Percentiles rank a stretch among this genome's conserved stretches.
These are phyloP conservation scores for Sussaba pulchella DNA, from an alignment of 2,888 invertebrate genomes.

Conservation along the genomic window DNA sequence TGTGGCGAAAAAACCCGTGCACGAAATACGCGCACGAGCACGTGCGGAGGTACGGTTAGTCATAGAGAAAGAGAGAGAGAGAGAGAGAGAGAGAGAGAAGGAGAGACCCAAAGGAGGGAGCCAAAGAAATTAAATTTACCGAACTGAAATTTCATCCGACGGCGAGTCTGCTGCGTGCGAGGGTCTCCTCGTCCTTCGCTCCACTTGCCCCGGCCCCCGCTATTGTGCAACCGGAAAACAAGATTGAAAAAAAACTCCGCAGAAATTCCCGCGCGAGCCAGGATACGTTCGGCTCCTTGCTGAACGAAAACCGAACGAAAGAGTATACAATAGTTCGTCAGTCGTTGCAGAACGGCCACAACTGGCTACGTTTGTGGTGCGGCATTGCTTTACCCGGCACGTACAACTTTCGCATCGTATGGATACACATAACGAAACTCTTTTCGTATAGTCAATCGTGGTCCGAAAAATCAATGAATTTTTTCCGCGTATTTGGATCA, in stretches of 20 bases:
- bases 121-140: slow-evolving; percentile 75
- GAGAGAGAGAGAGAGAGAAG: slow-evolving; percentile 17
- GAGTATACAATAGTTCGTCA: slow-evolving; percentile 78
- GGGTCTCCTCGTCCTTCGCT: slow-evolving; percentile 25
- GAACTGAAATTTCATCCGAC: slow-evolving; percentile 72
- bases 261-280: slow-evolving; percentile 14
- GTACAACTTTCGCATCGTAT: not conserved
- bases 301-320: slow-evolving; percentile 54
- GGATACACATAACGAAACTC: not conserved
- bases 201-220: slow-evolving; percentile 29
- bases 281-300: slow-evolving; percentile 45
- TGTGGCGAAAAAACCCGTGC: slow-evolving; percentile 37
- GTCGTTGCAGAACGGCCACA: slow-evolving; percentile 57
- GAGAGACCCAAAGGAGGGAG: slow-evolving; percentile 15
- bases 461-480: slow-evolving; percentile 63
- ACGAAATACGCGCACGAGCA: slow-evolving; percentile 28
- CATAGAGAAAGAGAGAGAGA: too few relatives aligned
- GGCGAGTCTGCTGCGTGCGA: slow-evolving; percentile 46
- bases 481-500: too few relatives aligned
- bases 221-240: slow-evolving; percentile 56
- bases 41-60: not conserved
- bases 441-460: not conserved
- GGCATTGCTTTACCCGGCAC: slow-evolving; percentile 19
- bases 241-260: slow-evolving; percentile 50
- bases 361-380: slow-evolving; percentile 21